Base-by-base conservation (phyloP, 2,113 vertebrate species). In the Scophthalmus maximus region DNA sequence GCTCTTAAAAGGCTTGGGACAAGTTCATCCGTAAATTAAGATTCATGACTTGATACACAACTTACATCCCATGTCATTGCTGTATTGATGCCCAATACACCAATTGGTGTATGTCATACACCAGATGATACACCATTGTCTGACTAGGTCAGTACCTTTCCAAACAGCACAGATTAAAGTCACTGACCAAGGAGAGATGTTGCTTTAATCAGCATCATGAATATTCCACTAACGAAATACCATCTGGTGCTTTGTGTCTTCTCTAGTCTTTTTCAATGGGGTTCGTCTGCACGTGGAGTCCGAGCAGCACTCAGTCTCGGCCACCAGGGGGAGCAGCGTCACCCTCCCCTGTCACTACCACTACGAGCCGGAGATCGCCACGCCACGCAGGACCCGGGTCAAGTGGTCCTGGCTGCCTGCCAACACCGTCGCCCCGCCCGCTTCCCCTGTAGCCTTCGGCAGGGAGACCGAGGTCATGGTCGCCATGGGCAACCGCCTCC, bases 361-460 rank as follows among this genome's bases (percentile, higher is more conserved):
- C 51, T 96, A 96, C 0, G 92, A 95, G 62, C 96, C 96, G 0
- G 87, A 93, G 29, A 61, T 78, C 68, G 79, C 49, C 6, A 8
- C 66, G 0, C 94, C 93, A 0, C 93, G 84, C 58, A 92, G 90
- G 20, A 94, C 96, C 47, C 93, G 96, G 3, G 92, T 98, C 86
- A 98, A 98, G 36, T 98, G 97, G 97, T 95, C 95, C 88, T 96
- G 96, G 89, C 70, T 95, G 29, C 92, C 94, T 0, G 87, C 94
- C 0, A 87, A 93, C 11, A 87, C 91, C 56, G 76, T 88, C 64
- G 1, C 18, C 8, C 36, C 42, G 3, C 53, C 59, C 1, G 58
- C 15, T 2, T 20, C 92, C 2, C 81, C 93, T 0, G 83, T 92
- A 1, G 90, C 90, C 60, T 82, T 90, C 65, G 5, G 60, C 65